Evolutionary conservation across 2,888 invertebrate genomes (phyloP).

Genomic region (Idaea biselata): DNA sequence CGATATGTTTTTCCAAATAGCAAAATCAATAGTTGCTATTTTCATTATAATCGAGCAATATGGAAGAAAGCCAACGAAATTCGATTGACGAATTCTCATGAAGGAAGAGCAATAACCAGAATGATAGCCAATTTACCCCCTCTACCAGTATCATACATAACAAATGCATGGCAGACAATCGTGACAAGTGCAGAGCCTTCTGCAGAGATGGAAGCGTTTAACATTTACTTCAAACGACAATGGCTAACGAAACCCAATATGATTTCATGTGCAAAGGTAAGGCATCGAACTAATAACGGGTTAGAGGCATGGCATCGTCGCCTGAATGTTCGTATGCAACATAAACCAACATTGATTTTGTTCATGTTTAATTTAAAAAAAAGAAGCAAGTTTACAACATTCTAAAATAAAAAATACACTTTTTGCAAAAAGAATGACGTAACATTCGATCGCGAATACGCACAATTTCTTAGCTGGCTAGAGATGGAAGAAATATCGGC

Average conservation of each 20-base stretch:
- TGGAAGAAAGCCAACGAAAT: no score
- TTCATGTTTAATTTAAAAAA: not conserved
- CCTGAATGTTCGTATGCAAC: not conserved
- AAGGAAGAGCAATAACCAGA: no score
- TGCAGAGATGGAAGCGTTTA: conserved; percentile 2
- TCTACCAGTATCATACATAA: no score
- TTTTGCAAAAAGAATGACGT: not conserved
- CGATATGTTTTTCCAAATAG: no score
- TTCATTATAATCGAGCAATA: no score
- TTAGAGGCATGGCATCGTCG: not conserved
- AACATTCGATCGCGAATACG: conserved; percentile 1
- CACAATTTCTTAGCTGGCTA: conserved; percentile 1
- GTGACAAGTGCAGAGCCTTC: not conserved
- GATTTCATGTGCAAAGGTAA: no score
- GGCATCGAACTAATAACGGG: not conserved
- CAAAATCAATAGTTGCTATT: no score
- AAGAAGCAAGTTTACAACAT: not conserved
- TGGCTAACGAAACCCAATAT: no score
- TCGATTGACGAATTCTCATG: no score
- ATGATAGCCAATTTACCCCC: no score
- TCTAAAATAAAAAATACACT: not conserved
- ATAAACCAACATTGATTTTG: not conserved
- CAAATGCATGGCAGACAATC: no score
- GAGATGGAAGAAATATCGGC: conserved; percentile 1
- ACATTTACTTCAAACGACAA: conserved; percentile 1